These are phyloP conservation scores for Drosophila sp. DNA, from an alignment of 1,140 invertebrate species.

Conservation along the genomic window DNA sequence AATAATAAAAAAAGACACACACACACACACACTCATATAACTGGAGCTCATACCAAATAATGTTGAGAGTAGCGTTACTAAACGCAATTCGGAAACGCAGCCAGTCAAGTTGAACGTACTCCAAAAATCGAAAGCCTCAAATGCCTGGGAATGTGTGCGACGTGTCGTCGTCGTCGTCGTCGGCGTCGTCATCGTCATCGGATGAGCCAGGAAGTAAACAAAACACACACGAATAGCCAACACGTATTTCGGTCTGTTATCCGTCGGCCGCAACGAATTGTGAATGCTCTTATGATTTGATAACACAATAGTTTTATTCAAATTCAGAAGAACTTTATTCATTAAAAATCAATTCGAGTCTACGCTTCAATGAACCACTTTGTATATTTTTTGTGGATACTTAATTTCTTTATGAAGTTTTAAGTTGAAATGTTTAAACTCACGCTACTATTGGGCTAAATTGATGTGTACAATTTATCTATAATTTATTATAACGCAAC, in stretches of 20 bases:
- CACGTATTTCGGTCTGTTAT: conserved; percentile 7
- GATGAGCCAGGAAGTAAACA: conserved; percentile 81
- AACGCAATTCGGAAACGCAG: conserved; percentile 72
- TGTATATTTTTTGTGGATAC: too few species aligned
- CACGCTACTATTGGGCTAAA: too few species aligned
- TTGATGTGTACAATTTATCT: too few species aligned
- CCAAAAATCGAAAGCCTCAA: conserved; percentile 59
- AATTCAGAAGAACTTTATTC: too few species aligned
- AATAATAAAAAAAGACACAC: conserved; percentile 19
- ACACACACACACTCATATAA: neutral
- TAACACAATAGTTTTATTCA: neutral
- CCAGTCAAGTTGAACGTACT: conserved; percentile 80
- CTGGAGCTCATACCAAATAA: neutral
- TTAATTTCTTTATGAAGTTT: too few species aligned
- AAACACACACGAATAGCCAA: conserved; percentile 41
- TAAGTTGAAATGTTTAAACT: too few species aligned
- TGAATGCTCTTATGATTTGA: neutral
- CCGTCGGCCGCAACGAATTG: neutral
- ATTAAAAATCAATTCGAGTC: too few species aligned
- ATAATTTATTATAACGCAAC: too few species aligned
- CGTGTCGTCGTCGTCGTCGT: conserved; percentile 44
- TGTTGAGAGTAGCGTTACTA: conserved; percentile 45
- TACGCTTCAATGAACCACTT: too few species aligned
- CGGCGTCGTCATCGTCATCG: conserved; percentile 31
- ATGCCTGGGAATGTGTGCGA: conserved; percentile 72